Percentiles rank a stretch among this genome's conserved stretches.
These are phyloP conservation scores for Chironex yamaguchii DNA, from an alignment of 30 jellyfish, hydroid and myxozoan species.

Conservation along the genomic window DNA sequence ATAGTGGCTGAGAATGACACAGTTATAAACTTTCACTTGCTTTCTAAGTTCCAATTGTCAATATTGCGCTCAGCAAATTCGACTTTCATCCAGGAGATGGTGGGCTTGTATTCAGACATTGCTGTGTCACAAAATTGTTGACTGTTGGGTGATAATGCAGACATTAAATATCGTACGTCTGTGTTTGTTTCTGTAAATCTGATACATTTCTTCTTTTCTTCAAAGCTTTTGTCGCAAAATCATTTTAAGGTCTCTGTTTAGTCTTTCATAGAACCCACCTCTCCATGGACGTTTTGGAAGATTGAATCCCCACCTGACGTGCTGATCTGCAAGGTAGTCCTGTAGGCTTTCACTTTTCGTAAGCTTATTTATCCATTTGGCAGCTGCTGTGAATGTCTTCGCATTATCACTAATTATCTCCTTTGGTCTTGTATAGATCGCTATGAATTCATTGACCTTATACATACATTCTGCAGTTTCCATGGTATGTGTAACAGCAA, in stretches of 20 bases:
- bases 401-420: constrained; percentile 68
- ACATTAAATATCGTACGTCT: too few relatives aligned
- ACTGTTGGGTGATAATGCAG: too few relatives aligned
- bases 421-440: constrained; percentile 50
- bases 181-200: too few relatives aligned
- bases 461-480: constrained; percentile 36
- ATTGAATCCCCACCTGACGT: constrained; percentile 33
- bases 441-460: constrained; percentile 31
- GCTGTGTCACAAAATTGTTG: too few relatives aligned
- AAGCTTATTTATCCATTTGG: constrained; percentile 21
- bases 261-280: constrained; percentile 45
- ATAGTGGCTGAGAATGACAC: too few relatives aligned
- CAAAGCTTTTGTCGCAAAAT: constrained; percentile 20
- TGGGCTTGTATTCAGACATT: too few relatives aligned
- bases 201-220: too few relatives aligned
- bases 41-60: too few relatives aligned
- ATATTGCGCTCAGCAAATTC: too few relatives aligned
- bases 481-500: constrained; percentile 12
- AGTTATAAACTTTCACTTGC: too few relatives aligned
- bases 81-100: too few relatives aligned
- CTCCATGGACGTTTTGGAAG: constrained; percentile 16
- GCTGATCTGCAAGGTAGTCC: constrained; percentile 12
- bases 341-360: constrained; percentile 58
- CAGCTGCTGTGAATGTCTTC: constrained; percentile 58
- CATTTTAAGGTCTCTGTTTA: constrained; percentile 36